These are phyloP conservation scores for Fulmarus glacialis DNA, from an alignment of 2,113 vertebrate genomes.

Conservation along the genomic window DNA sequence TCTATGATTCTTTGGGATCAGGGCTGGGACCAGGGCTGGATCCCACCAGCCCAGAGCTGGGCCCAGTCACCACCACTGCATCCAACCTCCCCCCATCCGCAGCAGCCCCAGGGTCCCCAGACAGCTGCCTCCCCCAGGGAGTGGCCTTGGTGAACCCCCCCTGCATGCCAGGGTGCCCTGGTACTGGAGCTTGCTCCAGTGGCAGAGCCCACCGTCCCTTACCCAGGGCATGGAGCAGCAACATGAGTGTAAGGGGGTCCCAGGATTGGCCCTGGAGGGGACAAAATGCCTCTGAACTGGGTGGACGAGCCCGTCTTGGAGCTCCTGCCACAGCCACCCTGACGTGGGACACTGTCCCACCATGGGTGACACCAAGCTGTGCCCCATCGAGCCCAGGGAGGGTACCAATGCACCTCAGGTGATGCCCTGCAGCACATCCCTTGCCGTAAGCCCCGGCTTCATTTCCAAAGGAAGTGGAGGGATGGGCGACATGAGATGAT, in stretches of 20 bases:
- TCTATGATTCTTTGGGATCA: not conserved
- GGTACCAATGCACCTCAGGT: not conserved
- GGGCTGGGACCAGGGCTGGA: not conserved
- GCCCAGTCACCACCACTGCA: not conserved
- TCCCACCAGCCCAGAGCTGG: rapidly evolving
- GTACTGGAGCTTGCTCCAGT: not conserved
- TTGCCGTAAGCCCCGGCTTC: rapidly evolving
- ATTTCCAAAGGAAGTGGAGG: not conserved
- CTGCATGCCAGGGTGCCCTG: not conserved
- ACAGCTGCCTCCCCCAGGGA: rapidly evolving
- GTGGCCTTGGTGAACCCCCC: not conserved
- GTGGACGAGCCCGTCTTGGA: rapidly evolving
- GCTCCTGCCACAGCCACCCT: not conserved
- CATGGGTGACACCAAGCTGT: not conserved
- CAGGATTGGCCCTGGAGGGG: not conserved
- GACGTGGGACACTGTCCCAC: not conserved
- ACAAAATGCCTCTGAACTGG: not conserved
- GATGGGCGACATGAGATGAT: not conserved
- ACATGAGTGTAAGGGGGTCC: rapidly evolving
- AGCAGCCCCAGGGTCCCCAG: too few species aligned
- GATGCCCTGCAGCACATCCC: not conserved
- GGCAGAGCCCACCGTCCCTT: not conserved
- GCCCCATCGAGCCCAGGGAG: not conserved
- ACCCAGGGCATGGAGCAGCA: rapidly evolving
- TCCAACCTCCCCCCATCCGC: not conserved